Percentiles rank a stretch among this genome's conserved stretches.
These are phyloP conservation scores for Coleophora flavipennella DNA, from an alignment of 2,888 invertebrate genomes.

Conservation along the genomic window DNA sequence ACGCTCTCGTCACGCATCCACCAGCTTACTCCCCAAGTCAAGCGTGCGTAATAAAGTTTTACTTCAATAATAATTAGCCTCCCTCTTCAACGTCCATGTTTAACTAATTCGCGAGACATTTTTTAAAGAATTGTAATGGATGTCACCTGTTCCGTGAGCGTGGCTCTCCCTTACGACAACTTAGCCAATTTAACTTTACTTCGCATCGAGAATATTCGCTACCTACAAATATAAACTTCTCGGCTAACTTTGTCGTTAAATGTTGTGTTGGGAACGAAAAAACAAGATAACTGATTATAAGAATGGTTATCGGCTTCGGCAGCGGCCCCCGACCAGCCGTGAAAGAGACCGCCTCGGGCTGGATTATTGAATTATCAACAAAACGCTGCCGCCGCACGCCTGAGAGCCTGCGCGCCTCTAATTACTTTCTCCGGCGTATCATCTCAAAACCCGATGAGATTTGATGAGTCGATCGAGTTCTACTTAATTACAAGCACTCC, in stretches of 20 bases:
- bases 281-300: conserved; percentile 55
- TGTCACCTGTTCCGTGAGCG: conserved; percentile 38
- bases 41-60: too few relatives aligned
- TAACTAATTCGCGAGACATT: conserved; percentile 44
- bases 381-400: conserved; percentile 61
- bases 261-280: conserved; percentile 48
- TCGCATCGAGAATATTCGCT: conserved; percentile 56
- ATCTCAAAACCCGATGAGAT: conserved; percentile 49
- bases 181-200: conserved; percentile 71
- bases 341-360: conserved; percentile 47
- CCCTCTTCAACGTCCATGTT: conserved; percentile 1
- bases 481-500: conserved; percentile 25
- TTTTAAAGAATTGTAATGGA: conserved; percentile 44
- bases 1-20: too few relatives aligned
- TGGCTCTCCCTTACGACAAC: conserved; percentile 38
- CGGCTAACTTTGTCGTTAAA: conserved; percentile 41
- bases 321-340: conserved; percentile 26
- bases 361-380: conserved; percentile 70
- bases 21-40: too few relatives aligned
- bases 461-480: conserved; percentile 46
- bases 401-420: conserved; percentile 51
- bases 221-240: conserved; percentile 56
- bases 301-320: conserved; percentile 40
- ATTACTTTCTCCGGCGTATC: conserved; percentile 55
- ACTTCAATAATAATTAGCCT: too few relatives aligned